Evolutionary conservation across 1,140 invertebrate genomes (phyloP), one percentile per base, ranked within the genome.

Genomic region (roundworm (Caenorhabditis elegans)): DNA sequence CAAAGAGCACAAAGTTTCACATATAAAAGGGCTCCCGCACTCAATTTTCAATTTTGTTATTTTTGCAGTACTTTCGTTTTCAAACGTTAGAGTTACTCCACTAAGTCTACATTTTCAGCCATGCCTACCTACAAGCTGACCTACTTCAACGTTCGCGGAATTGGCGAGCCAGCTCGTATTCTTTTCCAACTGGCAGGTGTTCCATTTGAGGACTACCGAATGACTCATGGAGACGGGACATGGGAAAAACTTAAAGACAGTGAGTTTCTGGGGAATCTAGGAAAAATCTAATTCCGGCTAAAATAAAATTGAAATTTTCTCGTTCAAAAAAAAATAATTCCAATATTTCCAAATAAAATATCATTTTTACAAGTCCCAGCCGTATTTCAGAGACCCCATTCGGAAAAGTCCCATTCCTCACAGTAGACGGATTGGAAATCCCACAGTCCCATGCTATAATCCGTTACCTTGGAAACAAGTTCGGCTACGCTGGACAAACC

Each of bases 101-200:
- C n/a, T n/a, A n/a, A n/a, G n/a, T n/a, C n/a, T n/a, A n/a, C n/a
- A n/a, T n/a, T n/a, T n/a, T n/a, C n/a, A n/a, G n/a, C 11, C 22
- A 82, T 82, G 81, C 75, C 76, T 36, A 19, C 34, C n/a, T 82
- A 82, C 81, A 82, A 82, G 31, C n/a, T 82, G 75, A 81, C 43
- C 39, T 82, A 82, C 46, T 82, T 82, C 34, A 19, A 53, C 17
- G 76, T 39, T 15, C 75, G 81, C 17, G 81, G 81, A 78, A 34
- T 53, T 22, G 81, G 31, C 10, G 81, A 82, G 13, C 46, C 55
- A 26, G 31, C 53, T 49, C 75, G 76, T 46, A 78, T 81, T 6
- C 34, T 82, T 15, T 78, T 82, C 36, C 19, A 24, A 48, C n/a
- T 82, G 17, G 75, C 75, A 43, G 60, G 55, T 19, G 75, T 78